phyloP scores from a whole-genome alignment of 2,888 invertebrate species.

The Cosmorhoe ocellata region DNA sequence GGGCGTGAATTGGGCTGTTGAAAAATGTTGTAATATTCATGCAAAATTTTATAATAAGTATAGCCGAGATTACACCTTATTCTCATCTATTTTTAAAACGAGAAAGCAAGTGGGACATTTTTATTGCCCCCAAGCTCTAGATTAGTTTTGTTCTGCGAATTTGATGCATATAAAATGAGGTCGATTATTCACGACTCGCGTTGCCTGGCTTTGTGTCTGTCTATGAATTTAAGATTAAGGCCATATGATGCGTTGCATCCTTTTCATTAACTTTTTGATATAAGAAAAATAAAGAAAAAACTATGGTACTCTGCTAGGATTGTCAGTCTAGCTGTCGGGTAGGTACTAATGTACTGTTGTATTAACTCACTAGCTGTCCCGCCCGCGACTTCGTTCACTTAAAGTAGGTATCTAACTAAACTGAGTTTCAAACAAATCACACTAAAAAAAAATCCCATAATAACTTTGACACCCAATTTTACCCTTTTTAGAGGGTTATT shows the following conservation, averaged over 20 bases:
- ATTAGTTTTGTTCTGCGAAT: constrained; percentile 81
- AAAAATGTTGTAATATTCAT: constrained; percentile 75
- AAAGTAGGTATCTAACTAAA: too few relatives aligned
- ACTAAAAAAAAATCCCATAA: too few relatives aligned
- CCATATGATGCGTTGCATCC: constrained; percentile 37
- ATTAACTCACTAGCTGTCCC: too few relatives aligned
- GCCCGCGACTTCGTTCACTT: too few relatives aligned
- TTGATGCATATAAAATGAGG: constrained; percentile 81
- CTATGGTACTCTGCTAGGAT: too few relatives aligned
- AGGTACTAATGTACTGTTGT: too few relatives aligned
- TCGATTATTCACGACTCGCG: constrained; percentile 74
- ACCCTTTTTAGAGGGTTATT: too few relatives aligned
- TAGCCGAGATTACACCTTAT: constrained; percentile 78
- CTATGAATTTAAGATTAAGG: constrained; percentile 67
- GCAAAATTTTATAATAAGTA: constrained; percentile 78
- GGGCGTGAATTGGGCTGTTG: constrained; percentile 57
- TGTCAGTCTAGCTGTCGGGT: too few relatives aligned
- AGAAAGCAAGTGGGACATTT: constrained; percentile 74
- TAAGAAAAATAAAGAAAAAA: neutral
- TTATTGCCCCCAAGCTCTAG: constrained; percentile 76
- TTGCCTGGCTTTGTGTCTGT: constrained; percentile 57
- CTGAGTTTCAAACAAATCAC: too few relatives aligned
- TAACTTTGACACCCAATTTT: too few relatives aligned
- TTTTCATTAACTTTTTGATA: neutral
- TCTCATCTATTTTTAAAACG: constrained; percentile 76